Evolutionary conservation across 37 sponge, comb jelly and placozoan species (phyloP), one percentile per base, ranked within the genome.

Genomic region (Oscarella lobularis): DNA sequence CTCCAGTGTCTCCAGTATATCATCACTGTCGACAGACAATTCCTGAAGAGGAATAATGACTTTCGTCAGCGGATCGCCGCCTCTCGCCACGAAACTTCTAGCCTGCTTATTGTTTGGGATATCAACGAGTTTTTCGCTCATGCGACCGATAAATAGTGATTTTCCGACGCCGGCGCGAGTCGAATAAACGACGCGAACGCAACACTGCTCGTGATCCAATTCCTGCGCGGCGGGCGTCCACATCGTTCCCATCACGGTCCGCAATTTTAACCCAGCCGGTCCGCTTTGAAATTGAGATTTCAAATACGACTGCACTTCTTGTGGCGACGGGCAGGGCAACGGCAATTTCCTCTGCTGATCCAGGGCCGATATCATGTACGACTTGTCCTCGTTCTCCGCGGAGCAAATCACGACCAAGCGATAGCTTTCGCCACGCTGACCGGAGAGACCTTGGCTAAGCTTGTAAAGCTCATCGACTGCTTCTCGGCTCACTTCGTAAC

Each of bases 111-210:
- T n/a, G n/a, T n/a, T n/a, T n/a, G n/a, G n/a, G n/a, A n/a, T n/a
- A n/a, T n/a, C n/a, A n/a, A n/a, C n/a, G n/a, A n/a, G n/a, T n/a
- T n/a, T n/a, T n/a, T 89, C 83, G 29, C 67, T 77, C 73, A 85
- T 66, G 35, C 82, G 39, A 3, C 31, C 6, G 9, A 89, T 75
- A 72, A 71, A 89, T n/a, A 85, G 67, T 14, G 86, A 76, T 67
- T 89, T 89, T 2, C 90, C 90, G 85, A 89, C 85, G 31, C 90
- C 90, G 30, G 90, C 67, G 27, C 78, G 72, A 3, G 33, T 9
- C 34, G 86, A 89, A 2, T 75, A 48, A 2, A 89, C 86, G 0
- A 89, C 81, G 38, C 90, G 38, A 2, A 85, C 83, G 74, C 54
- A 67, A 0, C 60, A 27, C 9, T 48, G 9, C 60, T 48, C 60